phyloP scores from a whole-genome alignment of 2,113 vertebrate species.

The Zapus hudsonius region DNA sequence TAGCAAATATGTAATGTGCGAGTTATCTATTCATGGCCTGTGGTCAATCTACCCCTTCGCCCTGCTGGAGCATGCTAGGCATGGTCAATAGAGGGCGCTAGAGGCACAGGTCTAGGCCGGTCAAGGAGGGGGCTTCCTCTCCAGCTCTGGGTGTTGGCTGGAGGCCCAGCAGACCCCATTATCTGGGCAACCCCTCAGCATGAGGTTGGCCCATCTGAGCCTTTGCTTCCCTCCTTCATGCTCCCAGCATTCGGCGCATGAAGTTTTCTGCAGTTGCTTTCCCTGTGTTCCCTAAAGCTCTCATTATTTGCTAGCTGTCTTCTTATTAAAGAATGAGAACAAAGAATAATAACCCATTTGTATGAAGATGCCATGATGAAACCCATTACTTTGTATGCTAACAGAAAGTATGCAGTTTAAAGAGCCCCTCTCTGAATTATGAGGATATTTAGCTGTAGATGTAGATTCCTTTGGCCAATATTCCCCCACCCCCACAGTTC shows the following conservation, averaged over 20 bases:
- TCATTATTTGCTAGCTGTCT: background rate
- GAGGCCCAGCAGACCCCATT: too few relatives aligned
- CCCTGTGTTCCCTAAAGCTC: too few relatives aligned
- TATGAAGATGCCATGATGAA: too few relatives aligned
- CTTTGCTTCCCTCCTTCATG: too few relatives aligned
- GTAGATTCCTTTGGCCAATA: background rate
- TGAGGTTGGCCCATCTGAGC: too few relatives aligned
- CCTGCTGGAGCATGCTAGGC: background rate
- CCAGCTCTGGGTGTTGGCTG: background rate
- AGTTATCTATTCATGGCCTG: background rate
- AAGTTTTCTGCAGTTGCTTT: too few relatives aligned
- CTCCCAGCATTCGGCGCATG: too few relatives aligned
- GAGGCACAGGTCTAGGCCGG: background rate
- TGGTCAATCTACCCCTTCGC: fast-evolving
- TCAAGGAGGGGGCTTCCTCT: background rate
- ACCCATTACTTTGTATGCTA: too few relatives aligned
- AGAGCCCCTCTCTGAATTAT: background rate
- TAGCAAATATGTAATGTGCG: fast-evolving
- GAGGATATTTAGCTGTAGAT: background rate
- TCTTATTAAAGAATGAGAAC: background rate
- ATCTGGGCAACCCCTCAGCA: too few relatives aligned
- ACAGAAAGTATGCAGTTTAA: too few relatives aligned
- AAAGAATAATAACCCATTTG: too few relatives aligned
- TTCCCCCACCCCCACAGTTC: too few relatives aligned
- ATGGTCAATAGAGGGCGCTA: background rate